Percentiles rank a stretch among this genome's conserved stretches.
These are phyloP conservation scores for Rhabdomys dilectus DNA, from an alignment of 2,113 vertebrate species.

Conservation along the genomic window DNA sequence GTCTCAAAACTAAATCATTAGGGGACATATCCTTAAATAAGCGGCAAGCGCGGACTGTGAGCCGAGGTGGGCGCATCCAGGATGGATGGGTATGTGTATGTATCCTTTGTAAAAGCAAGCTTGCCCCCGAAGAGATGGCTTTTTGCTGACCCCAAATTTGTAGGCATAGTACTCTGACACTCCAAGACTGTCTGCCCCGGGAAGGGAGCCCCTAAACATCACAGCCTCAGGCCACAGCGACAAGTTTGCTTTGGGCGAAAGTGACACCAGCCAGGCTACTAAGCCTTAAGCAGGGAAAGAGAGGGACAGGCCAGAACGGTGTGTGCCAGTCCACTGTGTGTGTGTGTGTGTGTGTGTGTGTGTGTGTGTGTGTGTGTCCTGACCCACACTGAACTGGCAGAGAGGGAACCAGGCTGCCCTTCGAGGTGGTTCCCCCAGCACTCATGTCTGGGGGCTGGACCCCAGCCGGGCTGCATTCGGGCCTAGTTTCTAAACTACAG, in stretches of 20 bases:
- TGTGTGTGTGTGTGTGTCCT: too few relatives aligned
- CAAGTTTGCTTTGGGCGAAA: background rate
- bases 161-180: too few relatives aligned
- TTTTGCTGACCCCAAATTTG: background rate
- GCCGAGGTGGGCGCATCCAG: background rate
- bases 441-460: background rate
- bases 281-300: background rate
- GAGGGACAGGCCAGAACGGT: background rate
- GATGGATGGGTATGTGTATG: background rate
- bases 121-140: background rate
- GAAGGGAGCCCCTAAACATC: background rate
- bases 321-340: background rate
- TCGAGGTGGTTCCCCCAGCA: background rate
- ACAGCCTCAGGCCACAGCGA: background rate
- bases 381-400: background rate
- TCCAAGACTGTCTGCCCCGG: background rate
- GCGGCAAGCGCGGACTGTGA: background rate
- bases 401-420: background rate
- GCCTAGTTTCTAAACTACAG: background rate
- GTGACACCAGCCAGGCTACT: background rate
- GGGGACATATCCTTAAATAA: slow-evolving; percentile 46
- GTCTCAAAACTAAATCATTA: slow-evolving; percentile 17
- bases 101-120: slow-evolving; percentile 41
- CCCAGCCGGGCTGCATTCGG: background rate
- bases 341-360: too few relatives aligned